Evolutionary conservation across 2,888 invertebrate species (phyloP).

Genomic region (Andrena praecox): DNA sequence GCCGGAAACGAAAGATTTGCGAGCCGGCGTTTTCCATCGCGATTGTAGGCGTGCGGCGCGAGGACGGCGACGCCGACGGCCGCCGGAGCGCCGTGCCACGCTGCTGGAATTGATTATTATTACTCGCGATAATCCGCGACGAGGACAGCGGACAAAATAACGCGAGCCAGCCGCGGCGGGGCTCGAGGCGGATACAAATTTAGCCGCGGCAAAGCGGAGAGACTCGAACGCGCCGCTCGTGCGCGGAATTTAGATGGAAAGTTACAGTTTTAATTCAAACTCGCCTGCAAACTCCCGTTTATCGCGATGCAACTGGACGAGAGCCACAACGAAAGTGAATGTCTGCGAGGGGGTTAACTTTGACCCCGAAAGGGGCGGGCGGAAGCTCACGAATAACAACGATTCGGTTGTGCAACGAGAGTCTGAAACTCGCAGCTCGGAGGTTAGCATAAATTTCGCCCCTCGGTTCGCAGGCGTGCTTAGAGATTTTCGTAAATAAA

Average conservation of each 20-base stretch:
- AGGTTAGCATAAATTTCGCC: background rate
- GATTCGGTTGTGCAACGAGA: slow-evolving; percentile 4
- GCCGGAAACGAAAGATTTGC: slow-evolving; percentile 72
- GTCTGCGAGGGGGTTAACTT: slow-evolving; percentile 35
- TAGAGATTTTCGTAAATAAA: background rate
- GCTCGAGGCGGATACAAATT: slow-evolving; percentile 51
- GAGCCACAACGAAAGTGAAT: slow-evolving; percentile 47
- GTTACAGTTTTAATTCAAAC: slow-evolving; percentile 66
- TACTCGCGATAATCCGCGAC: slow-evolving; percentile 53
- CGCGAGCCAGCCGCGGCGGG: slow-evolving; percentile 8
- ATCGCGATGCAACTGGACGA: slow-evolving; percentile 42
- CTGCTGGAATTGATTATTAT: slow-evolving; percentile 67
- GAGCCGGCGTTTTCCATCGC: slow-evolving; percentile 47
- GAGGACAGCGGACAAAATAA: slow-evolving; percentile 34
- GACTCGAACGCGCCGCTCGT: slow-evolving; percentile 19
- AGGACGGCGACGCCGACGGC: background rate
- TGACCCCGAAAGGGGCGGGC: slow-evolving; percentile 9
- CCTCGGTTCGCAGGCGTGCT: background rate
- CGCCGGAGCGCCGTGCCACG: background rate
- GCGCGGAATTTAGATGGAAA: slow-evolving; percentile 58
- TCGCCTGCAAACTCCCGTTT: slow-evolving; percentile 45
- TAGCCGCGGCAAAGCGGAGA: slow-evolving; percentile 47
- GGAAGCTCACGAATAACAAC: background rate
- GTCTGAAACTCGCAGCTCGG: background rate
- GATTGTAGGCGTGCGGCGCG: slow-evolving; percentile 49